Evolutionary conservation across 2,888 invertebrate genomes (phyloP), one percentile per base, ranked within the genome.

Genomic region (Crematogaster levior): DNA sequence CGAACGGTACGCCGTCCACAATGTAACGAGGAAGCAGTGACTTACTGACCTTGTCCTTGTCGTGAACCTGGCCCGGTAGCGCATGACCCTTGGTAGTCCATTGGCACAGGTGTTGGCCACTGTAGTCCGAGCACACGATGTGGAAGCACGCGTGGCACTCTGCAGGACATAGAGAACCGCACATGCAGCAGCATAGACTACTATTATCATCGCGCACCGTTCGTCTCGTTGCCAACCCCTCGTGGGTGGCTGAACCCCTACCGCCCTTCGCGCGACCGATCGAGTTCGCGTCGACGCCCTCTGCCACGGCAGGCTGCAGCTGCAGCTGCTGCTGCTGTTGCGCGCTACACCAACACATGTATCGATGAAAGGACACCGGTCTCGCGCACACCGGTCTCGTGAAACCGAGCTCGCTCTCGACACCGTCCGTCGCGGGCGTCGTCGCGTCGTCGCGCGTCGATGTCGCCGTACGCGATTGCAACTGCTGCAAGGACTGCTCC

Each of bases 61-160:
- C 92, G 91, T 90, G 92, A 91, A 93, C 92, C 84, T 93, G 92
- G 86, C 92, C 92, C 73, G 92, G 92, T 77, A 91, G 85, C 86
- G 93, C 93, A 86, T 92, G 92, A 87, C 93, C 93, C 91, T 94
- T 94, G 92, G 90, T 88, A 85, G 88, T 91, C 94, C 94, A 94
- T 93, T 93, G 93, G 92, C 94, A 94, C 87, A 93, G 92, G 85
- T 93, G 93, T 84, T 93, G 93, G 84, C 91, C 91, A 91, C 90
- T 92, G 92, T 91, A 92, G 85, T 93, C 93, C 87, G 92, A 90
- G 94, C 96, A 96, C 91, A 95, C 95, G 92, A 95, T 95, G 95
- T 96, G 96, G 95, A 96, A 96, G 94, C 96, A 96, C 92, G 95
- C 95, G 94, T 96, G 95, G 94, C 96, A 96, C 94, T 96, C 96